Evolutionary conservation across 92 coral and sea anemone species (phyloP), one percentile per base, ranked within the genome.

Genomic region (Montipora capitata): DNA sequence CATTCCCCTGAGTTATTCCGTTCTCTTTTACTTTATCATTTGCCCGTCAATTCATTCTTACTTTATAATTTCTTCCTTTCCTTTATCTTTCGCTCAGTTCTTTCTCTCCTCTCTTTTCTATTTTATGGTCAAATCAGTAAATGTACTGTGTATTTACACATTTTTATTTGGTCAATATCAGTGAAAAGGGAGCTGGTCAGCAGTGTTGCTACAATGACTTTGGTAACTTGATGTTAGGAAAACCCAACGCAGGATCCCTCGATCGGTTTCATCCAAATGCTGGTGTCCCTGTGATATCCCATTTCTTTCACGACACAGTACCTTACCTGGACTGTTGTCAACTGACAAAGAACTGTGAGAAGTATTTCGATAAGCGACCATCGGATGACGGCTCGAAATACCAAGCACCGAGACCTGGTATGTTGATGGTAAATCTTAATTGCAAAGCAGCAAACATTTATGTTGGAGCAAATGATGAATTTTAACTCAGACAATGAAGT

Each of bases 381-480:
- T 95, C 99, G 10, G 96, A 96, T 72, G 87, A 96, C 64, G 96
- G 99, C 17, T 68, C 92, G 59, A 69, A 74, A 13, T 96, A 96
- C 65, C 83, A 59, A 27, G 95, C 99, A 16, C 99, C 98, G 14
- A 87, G 94, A 69, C 98, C 98, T 48, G 94, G 99, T 96, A 90
- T 44, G 40, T 5, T 48, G 6, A 48, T 48, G 52, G 52, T 48
- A 48, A 27, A 27, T 27, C 35, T 27, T 27, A 27, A 27, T 27
- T 27, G 0, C 35, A 27, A 27, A 27, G 35, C 35, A 1, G 35
- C 35, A 27, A 27, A 27, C 35, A 27, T 27, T 20, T 20, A 0
- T 27, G 35, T 27, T 27, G 35, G 35, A 27, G 0, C 35, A 27
- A 27, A 27, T 27, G 35, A 27, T 27, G 35, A 27, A 27, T 27